A percentile compares a stretch with the other conserved stretches of the same genome.
Evolutionary conservation across 2,888 invertebrate genomes (phyloP).

Genomic region (Drosophila mulleri): DNA sequence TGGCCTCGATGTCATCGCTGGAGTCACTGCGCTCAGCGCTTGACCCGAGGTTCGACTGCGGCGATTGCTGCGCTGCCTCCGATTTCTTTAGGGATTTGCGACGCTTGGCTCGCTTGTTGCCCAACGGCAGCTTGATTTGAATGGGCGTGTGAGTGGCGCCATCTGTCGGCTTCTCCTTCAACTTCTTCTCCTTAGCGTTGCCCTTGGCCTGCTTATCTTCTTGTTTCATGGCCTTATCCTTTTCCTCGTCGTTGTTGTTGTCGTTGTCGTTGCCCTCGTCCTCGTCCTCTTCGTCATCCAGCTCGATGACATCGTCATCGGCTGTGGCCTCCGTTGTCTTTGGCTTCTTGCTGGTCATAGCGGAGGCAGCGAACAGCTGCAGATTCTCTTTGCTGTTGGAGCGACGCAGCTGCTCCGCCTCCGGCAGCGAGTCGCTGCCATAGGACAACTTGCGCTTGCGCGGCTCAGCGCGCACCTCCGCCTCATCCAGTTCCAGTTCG

Average conservation of each 20-base stretch:
- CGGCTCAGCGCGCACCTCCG: slow-evolving; percentile 36
- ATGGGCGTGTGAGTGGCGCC: slow-evolving; percentile 32
- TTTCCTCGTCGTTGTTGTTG: neutral
- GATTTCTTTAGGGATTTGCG: slow-evolving; percentile 58
- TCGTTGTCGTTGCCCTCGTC: neutral
- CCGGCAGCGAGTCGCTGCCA: slow-evolving; percentile 29
- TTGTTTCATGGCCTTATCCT: neutral
- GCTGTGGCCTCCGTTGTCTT: slow-evolving; percentile 26
- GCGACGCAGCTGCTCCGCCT: slow-evolving; percentile 39
- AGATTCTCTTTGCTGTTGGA: slow-evolving; percentile 66
- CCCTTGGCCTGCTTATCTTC: neutral
- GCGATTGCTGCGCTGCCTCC: slow-evolving; percentile 2
- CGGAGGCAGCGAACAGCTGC: slow-evolving; percentile 8
- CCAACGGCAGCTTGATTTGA: slow-evolving; percentile 80
- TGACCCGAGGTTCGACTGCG: neutral
- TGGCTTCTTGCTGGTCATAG: slow-evolving; percentile 43
- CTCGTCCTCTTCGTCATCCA: slow-evolving; percentile 13
- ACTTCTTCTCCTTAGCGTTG: neutral
- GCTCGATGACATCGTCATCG: slow-evolving; percentile 45
- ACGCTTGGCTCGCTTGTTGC: slow-evolving; percentile 73
- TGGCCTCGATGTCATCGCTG: slow-evolving; percentile 73
- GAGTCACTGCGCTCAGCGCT: slow-evolving; percentile 51
- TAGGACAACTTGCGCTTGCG: slow-evolving; percentile 83
- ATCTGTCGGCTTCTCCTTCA: neutral
- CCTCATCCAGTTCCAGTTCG: slow-evolving; percentile 13